phyloP scores from a whole-genome alignment of 2,888 invertebrate genomes.

The Rhimphoctona megacephalus region DNA sequence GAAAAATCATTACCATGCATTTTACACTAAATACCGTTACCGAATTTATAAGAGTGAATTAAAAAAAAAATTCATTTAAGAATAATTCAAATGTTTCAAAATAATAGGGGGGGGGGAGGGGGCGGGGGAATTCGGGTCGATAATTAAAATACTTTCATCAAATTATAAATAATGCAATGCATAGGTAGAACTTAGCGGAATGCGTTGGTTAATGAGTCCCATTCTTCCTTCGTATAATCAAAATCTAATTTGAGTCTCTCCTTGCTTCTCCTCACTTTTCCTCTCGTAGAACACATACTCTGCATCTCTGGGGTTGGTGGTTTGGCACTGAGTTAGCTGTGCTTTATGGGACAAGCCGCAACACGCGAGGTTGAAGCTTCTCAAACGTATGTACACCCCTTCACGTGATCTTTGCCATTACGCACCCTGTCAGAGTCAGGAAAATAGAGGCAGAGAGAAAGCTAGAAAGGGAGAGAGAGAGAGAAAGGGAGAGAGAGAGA shows the following conservation, averaged over 20 bases:
- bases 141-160: background rate
- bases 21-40: too few species aligned
- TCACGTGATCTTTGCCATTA: conserved; percentile 61
- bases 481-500: background rate
- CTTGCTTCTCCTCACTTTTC: conserved; percentile 10
- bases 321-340: conserved; percentile 34
- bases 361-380: conserved; percentile 47
- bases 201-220: conserved; percentile 7
- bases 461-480: background rate
- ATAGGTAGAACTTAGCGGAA: background rate
- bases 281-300: background rate
- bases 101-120: background rate
- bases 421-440: conserved; percentile 48
- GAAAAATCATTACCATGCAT: too few species aligned
- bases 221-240: conserved; percentile 11
- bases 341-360: conserved; percentile 32
- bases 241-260: conserved; percentile 15
- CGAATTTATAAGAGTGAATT: too few species aligned
- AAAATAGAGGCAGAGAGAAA: conserved; percentile 1
- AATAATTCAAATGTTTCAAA: background rate
- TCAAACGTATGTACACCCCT: conserved; percentile 50
- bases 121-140: background rate
- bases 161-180: background rate
- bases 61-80: background rate
- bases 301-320: conserved; percentile 1